Evolutionary conservation across 35 echinoderm and acorn worm genomes (phyloP).

Genomic region (Anneissia japonica): DNA sequence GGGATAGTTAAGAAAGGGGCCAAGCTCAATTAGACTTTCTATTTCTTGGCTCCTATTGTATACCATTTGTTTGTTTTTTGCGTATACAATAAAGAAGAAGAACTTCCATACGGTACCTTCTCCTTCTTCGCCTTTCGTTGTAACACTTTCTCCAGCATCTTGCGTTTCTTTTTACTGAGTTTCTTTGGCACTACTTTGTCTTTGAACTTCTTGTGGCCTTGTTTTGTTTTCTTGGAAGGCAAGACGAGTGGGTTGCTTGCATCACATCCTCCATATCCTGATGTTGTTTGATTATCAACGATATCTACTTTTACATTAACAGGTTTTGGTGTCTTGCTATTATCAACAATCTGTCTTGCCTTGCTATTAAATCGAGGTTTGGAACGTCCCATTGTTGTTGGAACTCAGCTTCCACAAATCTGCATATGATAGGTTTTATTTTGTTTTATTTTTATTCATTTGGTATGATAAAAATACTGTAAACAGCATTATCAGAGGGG

Average conservation of each 20-base stretch:
- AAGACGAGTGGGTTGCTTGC: conserved; percentile 77
- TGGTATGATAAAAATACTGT: no score
- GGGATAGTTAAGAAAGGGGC: no score
- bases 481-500: no score
- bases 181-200: conserved; percentile 51
- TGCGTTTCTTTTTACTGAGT: conserved; percentile 81
- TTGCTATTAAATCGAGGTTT: conserved; percentile 73
- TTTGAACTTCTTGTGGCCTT: neutral
- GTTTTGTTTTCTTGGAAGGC: conserved; percentile 58
- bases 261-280: neutral
- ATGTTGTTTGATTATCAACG: conserved; percentile 25
- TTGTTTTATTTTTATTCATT: no score
- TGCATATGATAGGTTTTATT: no score
- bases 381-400: conserved; percentile 53
- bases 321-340: conserved; percentile 2
- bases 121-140: conserved; percentile 86
- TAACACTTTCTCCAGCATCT: conserved; percentile 73
- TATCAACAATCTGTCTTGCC: conserved; percentile 62
- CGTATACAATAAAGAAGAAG: neutral
- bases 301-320: conserved; percentile 12
- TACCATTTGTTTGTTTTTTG: neutral
- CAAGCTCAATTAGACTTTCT: no score
- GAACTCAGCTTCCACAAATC: no score
- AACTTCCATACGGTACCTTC: no score
- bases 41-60: no score